These are phyloP conservation scores for Drosophila borborema DNA, from an alignment of 2,888 invertebrate species.

Conservation along the genomic window DNA sequence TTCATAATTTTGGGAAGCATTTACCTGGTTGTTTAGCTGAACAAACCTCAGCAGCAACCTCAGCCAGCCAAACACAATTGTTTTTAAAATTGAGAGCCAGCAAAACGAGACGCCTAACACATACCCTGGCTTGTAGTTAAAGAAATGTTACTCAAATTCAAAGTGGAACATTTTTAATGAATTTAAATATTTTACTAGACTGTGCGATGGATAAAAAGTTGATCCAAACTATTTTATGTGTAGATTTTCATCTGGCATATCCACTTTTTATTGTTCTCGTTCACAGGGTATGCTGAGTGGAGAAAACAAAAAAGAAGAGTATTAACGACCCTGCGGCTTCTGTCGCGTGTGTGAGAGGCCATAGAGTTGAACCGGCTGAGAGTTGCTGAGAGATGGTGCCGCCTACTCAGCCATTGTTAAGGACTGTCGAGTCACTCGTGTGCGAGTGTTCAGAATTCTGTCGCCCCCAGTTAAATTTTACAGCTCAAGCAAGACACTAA, in stretches of 20 bases:
- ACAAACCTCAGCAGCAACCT: slow-evolving; percentile 18
- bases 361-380: slow-evolving; percentile 40
- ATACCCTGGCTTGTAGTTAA: slow-evolving; percentile 17
- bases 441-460: slow-evolving; percentile 55
- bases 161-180: not conserved
- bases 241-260: not conserved
- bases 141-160: not conserved
- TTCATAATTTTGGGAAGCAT: slow-evolving; percentile 68
- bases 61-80: slow-evolving; percentile 34
- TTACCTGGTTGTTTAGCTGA: slow-evolving; percentile 64
- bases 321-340: slow-evolving; percentile 57
- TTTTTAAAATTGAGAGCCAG: slow-evolving; percentile 20
- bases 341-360: slow-evolving; percentile 32
- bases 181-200: not conserved
- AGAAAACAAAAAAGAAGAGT: slow-evolving; percentile 44
- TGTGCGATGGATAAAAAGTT: not conserved
- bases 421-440: slow-evolving; percentile 29
- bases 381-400: slow-evolving; percentile 34
- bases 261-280: not conserved
- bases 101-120: not conserved
- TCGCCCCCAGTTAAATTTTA: slow-evolving; percentile 70
- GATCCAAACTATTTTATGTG: not conserved
- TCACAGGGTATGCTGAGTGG: slow-evolving; percentile 31
- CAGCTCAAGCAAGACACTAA: slow-evolving; percentile 67
- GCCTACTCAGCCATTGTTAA: slow-evolving; percentile 28